Evolutionary conservation across 2,113 vertebrate genomes (phyloP).

Genomic region (Apus apus): DNA sequence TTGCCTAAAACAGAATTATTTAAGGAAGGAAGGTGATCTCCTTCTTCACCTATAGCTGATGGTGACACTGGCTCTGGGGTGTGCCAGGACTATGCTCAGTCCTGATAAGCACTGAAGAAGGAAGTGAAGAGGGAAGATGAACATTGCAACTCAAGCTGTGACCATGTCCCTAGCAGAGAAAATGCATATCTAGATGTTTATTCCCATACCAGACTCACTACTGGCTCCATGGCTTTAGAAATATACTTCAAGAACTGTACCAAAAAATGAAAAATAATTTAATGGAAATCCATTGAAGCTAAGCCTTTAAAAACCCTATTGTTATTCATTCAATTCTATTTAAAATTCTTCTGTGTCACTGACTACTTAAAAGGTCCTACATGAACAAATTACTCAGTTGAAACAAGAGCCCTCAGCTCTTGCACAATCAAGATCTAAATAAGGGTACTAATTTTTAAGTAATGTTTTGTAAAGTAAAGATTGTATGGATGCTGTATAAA

Average conservation of each 20-base stretch:
- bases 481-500: background rate
- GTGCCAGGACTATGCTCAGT: background rate
- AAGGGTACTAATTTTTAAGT: background rate
- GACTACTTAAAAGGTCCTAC: constrained; percentile 46
- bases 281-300: constrained; percentile 21
- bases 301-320: constrained; percentile 24
- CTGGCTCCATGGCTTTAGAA: background rate
- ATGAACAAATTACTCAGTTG: constrained; percentile 37
- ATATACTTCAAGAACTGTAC: background rate
- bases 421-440: constrained; percentile 19
- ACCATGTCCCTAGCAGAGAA: background rate
- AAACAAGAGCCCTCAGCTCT: constrained; percentile 31
- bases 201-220: background rate
- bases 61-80: background rate
- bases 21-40: background rate
- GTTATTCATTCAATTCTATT: constrained; percentile 50
- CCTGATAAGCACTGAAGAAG: accelerated
- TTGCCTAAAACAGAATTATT: background rate
- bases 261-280: constrained; percentile 29
- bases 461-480: background rate
- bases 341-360: constrained; percentile 38
- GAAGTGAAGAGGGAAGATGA: background rate
- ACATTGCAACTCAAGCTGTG: background rate
- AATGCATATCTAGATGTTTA: background rate
- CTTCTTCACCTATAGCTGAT: background rate